A percentile compares a stretch with the other conserved stretches of the same genome.
These are phyloP conservation scores for Gymnocheta viridis DNA, from an alignment of 2,888 invertebrate genomes.

Conservation along the genomic window DNA sequence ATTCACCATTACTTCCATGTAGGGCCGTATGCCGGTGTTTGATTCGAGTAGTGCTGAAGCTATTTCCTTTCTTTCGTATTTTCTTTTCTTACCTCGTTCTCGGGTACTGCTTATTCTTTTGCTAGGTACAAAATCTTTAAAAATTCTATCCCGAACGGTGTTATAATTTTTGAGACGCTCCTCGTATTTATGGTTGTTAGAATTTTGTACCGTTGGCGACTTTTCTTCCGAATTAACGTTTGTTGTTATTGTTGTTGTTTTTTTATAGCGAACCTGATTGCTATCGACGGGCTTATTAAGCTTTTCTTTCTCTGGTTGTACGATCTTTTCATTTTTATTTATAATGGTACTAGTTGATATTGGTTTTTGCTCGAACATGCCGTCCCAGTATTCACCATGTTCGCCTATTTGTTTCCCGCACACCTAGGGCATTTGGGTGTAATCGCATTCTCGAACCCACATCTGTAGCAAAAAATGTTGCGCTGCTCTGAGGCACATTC, in stretches of 20 bases:
- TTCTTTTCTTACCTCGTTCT: no score
- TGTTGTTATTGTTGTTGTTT: no score
- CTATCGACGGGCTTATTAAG: background rate
- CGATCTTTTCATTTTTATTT: background rate
- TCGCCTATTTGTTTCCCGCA: background rate
- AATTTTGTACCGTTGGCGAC: background rate
- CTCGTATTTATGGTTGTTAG: background rate
- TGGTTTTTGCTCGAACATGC: constrained; percentile 1
- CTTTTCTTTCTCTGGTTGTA: background rate
- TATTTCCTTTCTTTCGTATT: no score
- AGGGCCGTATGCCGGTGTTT: background rate
- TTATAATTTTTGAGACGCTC: background rate
- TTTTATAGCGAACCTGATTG: no score
- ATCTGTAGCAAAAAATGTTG: background rate
- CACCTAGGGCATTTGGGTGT: background rate
- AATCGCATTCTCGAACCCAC: background rate
- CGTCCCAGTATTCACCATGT: background rate
- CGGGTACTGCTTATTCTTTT: background rate
- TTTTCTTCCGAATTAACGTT: no score
- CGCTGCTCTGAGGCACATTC: background rate
- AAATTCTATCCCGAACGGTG: background rate
- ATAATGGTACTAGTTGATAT: background rate
- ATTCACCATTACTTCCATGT: background rate
- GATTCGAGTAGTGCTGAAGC: background rate
- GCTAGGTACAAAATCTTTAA: background rate